These are phyloP conservation scores for Leguminivora glycinivorella DNA, from an alignment of 1,140 invertebrate species.

Conservation along the genomic window DNA sequence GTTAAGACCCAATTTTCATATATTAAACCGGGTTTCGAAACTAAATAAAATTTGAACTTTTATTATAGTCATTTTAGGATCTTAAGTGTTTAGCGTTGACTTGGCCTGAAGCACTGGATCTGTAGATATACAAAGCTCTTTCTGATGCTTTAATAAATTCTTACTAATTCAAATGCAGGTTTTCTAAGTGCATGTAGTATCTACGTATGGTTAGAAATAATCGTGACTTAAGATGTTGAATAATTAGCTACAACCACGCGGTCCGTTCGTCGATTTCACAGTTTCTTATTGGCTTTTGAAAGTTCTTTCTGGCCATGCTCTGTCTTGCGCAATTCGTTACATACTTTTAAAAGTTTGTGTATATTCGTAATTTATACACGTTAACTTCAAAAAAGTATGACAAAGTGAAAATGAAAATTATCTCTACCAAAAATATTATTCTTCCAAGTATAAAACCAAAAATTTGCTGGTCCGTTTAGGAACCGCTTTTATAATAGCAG, in stretches of 20 bases:
- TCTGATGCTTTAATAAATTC: background rate
- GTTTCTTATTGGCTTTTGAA: slow-evolving; percentile 69
- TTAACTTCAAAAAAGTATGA: background rate
- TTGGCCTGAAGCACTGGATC: background rate
- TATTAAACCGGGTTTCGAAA: slow-evolving; percentile 31
- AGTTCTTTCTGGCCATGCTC: slow-evolving; percentile 56
- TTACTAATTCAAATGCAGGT: slow-evolving; percentile 32
- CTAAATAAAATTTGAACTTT: background rate
- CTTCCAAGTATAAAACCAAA: slow-evolving; percentile 43
- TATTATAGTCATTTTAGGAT: background rate
- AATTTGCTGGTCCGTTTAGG: slow-evolving; percentile 32
- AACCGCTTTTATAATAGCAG: slow-evolving; percentile 22
- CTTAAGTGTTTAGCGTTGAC: background rate
- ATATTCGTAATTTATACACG: background rate
- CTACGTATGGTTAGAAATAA: slow-evolving; percentile 57
- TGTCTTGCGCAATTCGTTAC: slow-evolving; percentile 52
- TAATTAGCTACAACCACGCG: slow-evolving; percentile 64
- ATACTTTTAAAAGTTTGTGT: slow-evolving; percentile 38
- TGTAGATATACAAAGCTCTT: background rate
- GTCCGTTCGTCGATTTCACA: slow-evolving; percentile 60
- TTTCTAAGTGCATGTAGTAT: slow-evolving; percentile 34
- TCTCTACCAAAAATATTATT: slow-evolving; percentile 29
- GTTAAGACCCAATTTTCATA: slow-evolving; percentile 6
- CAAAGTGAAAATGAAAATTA: background rate
- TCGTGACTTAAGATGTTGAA: slow-evolving; percentile 65